Percentiles rank a stretch among this genome's conserved stretches.
Evolutionary conservation across 1,140 invertebrate genomes (phyloP).

Genomic region (Anagrus nilaparvatae): DNA sequence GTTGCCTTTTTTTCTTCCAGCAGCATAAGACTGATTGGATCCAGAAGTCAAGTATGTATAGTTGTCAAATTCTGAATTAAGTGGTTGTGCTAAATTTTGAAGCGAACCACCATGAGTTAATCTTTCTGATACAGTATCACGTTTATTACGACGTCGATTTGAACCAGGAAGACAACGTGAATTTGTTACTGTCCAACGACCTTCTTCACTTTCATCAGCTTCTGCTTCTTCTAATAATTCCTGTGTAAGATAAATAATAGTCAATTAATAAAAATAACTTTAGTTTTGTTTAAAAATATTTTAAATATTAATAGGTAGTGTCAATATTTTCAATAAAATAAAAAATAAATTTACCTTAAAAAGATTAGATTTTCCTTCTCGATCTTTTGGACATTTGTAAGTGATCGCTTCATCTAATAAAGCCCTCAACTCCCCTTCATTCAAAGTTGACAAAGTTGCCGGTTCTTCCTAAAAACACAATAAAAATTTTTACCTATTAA

Average conservation of each 20-base stretch:
- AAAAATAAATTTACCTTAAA: constrained; percentile 52
- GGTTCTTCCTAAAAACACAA: constrained; percentile 44
- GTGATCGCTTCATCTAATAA: constrained; percentile 65
- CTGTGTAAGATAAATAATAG: constrained; percentile 25
- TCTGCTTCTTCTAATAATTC: constrained; percentile 49
- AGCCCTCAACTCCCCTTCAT: constrained; percentile 58
- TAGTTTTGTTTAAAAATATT: neutral
- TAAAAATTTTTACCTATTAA: neutral
- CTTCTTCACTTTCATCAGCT: constrained; percentile 45
- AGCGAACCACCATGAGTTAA: constrained; percentile 47
- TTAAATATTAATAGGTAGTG: neutral
- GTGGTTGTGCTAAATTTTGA: constrained; percentile 44
- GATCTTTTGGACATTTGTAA: constrained; percentile 66
- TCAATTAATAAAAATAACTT: neutral
- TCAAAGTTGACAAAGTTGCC: constrained; percentile 48
- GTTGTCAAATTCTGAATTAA: constrained; percentile 36
- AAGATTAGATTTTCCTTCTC: constrained; percentile 62
- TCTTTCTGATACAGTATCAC: constrained; percentile 43
- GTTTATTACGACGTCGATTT: constrained; percentile 37
- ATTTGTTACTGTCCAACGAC: constrained; percentile 31
- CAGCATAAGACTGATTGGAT: constrained; percentile 34
- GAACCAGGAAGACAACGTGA: constrained; percentile 23
- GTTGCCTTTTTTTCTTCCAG: constrained; percentile 27
- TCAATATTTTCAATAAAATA: neutral
- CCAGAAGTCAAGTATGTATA: constrained; percentile 31